Conservation (phyloP, 2,113 vertebrate genomes). For the Apeltes quadracus region DNA sequence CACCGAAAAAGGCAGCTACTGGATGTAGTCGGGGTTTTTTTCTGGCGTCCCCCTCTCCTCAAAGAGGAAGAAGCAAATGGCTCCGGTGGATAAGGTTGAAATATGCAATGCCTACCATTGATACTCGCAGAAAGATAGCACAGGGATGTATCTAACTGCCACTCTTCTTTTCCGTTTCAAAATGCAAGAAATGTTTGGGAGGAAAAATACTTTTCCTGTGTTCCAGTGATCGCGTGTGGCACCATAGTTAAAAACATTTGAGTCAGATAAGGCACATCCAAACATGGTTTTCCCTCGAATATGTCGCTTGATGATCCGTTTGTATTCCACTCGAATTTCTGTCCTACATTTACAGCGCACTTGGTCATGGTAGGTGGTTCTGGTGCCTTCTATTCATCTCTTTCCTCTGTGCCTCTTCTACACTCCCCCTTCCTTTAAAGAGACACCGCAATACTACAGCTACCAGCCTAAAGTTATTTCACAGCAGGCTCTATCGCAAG, state of each 20-base stretch:
- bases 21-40: conserved; percentile 54
- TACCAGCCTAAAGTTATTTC: conserved; percentile 36
- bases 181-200: conserved; percentile 64
- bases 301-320: conserved; percentile 56
- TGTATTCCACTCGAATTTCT: conserved; percentile 71
- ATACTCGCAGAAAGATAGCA: conserved; percentile 60
- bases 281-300: conserved; percentile 70
- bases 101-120: conserved; percentile 79
- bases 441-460: conserved; percentile 73
- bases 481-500: neutral
- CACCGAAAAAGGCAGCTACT: conserved; percentile 61
- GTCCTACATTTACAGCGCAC: conserved; percentile 77
- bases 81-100: conserved; percentile 71
- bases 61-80: conserved; percentile 72
- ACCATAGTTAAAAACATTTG: conserved; percentile 45
- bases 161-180: conserved; percentile 70
- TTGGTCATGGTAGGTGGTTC: conserved; percentile 79
- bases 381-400: conserved; percentile 81
- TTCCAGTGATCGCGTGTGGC: conserved; percentile 59
- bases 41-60: conserved; percentile 66
- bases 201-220: conserved; percentile 65
- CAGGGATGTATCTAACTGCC: conserved; percentile 52
- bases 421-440: conserved; percentile 82
- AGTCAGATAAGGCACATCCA: conserved; percentile 68
- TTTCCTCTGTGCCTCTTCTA: conserved; percentile 70